phyloP scores from a whole-genome alignment of 2,113 vertebrate genomes.

The Pipra filicauda region DNA sequence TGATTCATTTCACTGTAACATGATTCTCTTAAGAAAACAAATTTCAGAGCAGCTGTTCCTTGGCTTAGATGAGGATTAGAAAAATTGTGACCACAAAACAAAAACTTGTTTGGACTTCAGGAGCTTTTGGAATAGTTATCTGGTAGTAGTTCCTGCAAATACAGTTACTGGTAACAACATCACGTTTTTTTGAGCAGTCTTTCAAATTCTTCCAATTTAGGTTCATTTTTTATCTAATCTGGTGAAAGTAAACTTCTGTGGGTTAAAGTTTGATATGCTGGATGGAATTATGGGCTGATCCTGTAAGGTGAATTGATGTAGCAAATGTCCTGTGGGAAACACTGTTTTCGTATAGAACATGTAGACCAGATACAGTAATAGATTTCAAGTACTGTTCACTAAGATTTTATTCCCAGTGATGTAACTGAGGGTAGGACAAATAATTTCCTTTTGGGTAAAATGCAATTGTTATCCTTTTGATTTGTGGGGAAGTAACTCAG shows the following conservation, averaged over 20 bases:
- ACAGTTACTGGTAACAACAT: neutral
- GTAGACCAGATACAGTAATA: neutral
- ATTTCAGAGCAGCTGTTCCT: slow-evolving; percentile 73
- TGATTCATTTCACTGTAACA: slow-evolving; percentile 71
- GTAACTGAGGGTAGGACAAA: neutral
- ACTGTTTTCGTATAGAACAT: accelerated
- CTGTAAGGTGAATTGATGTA: neutral
- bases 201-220: neutral
- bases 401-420: neutral
- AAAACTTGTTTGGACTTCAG: neutral
- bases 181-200: neutral
- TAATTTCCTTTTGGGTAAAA: neutral
- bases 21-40: slow-evolving; percentile 69
- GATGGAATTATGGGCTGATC: neutral
- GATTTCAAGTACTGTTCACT: neutral
- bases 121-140: neutral
- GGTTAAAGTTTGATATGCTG: neutral
- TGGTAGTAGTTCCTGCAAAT: neutral
- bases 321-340: neutral
- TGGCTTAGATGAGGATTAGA: slow-evolving; percentile 63
- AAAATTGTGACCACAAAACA: slow-evolving; percentile 24
- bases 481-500: neutral
- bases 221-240: neutral
- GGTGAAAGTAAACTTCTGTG: neutral
- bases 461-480: neutral